Evolutionary conservation across 1,140 invertebrate genomes (phyloP), one percentile per base, ranked within the genome.

Genomic region (Triops cancriformis): DNA sequence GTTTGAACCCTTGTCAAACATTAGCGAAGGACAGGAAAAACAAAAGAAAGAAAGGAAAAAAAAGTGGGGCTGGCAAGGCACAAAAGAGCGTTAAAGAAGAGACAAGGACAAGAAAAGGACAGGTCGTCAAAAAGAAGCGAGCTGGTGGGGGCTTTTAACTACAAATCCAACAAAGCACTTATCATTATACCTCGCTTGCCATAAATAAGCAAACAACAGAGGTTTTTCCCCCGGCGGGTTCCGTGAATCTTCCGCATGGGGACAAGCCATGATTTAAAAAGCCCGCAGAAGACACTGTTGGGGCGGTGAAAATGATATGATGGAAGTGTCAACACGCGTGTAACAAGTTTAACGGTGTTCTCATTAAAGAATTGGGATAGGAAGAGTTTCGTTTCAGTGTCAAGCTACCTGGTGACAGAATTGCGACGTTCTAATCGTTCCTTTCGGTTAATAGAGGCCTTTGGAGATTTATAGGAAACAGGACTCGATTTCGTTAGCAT

Each of bases 81-180:
- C 31, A 37, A 4, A 37, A 37, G 31, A 23, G 51, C 51, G 23
- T 64, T 9, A 64, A 64, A 23, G 23, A 23, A 64, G 23, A 18
- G 23, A 64, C 14, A 64, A 64, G 51, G 51, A 64, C 51, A 64
- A 64, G 51, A 23, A 64, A 45, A 64, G 51, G 51, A 64, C 7
- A 37, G 51, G 51, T 64, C 51, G 23, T 64, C 51, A 64, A 64
- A 37, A 37, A 37, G 31, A 37, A 64, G 51, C 51, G 51, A 64
- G 51, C 14, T 64, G 23, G 31, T 37, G 31, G 31, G 18, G 51
- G 51, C 51, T 64, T 64, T 64, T 64, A 64, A 64, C 18, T 64
- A 64, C 51, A 64, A 64, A 64, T 64, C 51, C 51, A 64, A 64
- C 51, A 64, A 64, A 64, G 51, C 51, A 64, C 51, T 64, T 64